Evolutionary conservation across 2,888 invertebrate genomes (phyloP), one percentile per base, ranked within the genome.

Genomic region (Scaptomyza polygonia): DNA sequence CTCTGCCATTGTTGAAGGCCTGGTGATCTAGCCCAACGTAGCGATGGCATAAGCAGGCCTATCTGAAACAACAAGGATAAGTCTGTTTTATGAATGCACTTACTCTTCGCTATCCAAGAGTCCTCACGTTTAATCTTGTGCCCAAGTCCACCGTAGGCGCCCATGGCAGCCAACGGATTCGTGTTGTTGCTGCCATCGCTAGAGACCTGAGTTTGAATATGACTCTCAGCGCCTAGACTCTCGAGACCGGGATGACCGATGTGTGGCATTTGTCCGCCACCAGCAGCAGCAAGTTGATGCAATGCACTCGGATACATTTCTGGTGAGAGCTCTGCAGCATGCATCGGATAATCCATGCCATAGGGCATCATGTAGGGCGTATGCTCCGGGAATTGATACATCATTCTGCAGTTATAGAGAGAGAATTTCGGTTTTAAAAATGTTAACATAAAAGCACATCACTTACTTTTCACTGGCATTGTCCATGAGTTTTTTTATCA

Each of bases 401-500:
- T 89, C 90, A 91, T 90, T 83, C 91, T 91, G 54, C 4, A 63
- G n/a, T n/a, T n/a, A n/a, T n/a, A 61, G 5, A 25, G 2, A 7
- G 7, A n/a, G 21, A 45, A 3, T 36, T 48, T 51, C 7, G 14
- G 5, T 3, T 30, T 29, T 8, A 18, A 2, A 29, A 36, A 1
- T 14, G 18, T 11, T 16, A 2, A n/a, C 0, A 0, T 8, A 3
- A 18, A 14, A 14, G 29, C 12, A 1, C 18, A 11, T 1, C 11
- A 68, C 84, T 84, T 77, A 92, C 92, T 92, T 91, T 71, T 92
- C 91, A n/a, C 89, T 79, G 5, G 91, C 94, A 51, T 93, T 93
- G 66, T 94, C 94, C 88, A 95, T 93, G 11, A 94, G 88, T 82
- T 93, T 94, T 89, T 94, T 94, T 68, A 93, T 88, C 5, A 94